These are phyloP conservation scores for Caretta caretta DNA, from an alignment of 2,113 vertebrate species.

Conservation along the genomic window DNA sequence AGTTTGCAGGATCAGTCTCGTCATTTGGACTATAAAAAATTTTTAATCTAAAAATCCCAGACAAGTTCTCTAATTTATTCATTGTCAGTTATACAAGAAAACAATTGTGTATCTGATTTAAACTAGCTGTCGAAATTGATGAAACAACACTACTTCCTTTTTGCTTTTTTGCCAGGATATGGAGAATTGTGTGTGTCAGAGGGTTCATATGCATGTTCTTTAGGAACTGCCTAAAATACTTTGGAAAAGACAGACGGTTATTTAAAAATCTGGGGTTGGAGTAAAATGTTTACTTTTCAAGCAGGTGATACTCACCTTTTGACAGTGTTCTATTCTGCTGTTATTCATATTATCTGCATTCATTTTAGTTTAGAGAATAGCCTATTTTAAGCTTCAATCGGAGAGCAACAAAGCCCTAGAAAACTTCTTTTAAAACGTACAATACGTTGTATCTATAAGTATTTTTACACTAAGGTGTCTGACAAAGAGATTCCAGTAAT, in stretches of 20 bases:
- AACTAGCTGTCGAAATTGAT: background rate
- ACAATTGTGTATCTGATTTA: background rate
- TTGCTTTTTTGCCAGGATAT: background rate
- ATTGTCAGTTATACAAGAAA: background rate
- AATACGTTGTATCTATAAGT: background rate
- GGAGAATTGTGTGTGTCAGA: background rate
- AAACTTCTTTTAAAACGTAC: background rate
- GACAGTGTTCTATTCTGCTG: background rate
- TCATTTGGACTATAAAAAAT: background rate
- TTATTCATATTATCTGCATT: background rate
- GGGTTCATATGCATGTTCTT: background rate
- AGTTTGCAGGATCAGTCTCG: background rate
- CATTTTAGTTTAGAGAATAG: background rate
- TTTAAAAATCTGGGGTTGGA: background rate
- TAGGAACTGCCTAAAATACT: background rate
- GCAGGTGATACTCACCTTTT: background rate
- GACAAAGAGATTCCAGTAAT: background rate
- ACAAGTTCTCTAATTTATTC: background rate
- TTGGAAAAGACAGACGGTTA: background rate
- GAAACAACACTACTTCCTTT: background rate
- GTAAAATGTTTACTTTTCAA: background rate
- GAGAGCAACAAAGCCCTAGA: background rate
- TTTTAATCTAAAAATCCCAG: background rate
- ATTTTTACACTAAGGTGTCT: background rate
- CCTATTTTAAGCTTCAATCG: background rate